Base-by-base conservation (phyloP, 2,888 invertebrate species). In the Eumerus sabulonum region DNA sequence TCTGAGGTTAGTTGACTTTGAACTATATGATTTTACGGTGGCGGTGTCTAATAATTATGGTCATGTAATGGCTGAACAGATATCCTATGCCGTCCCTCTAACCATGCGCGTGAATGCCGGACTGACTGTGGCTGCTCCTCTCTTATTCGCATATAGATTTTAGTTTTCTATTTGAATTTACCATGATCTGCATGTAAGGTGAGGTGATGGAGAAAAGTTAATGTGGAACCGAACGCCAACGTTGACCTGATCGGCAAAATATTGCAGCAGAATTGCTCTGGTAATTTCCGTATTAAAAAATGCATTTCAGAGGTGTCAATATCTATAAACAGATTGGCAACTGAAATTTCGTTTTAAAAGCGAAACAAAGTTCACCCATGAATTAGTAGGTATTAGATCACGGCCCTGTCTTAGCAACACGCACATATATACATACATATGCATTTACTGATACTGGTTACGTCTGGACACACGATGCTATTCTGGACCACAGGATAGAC, bases 21-120 rank as follows among this genome's bases (percentile, higher is more conserved):
- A 77, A 77, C 77, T 77, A 77, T 77, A 77, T 77, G 77, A 63
- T 67, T 66, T 77, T 77, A 67, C 67, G 63, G 72, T 72, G 77
- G 63, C 77, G 77, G 67, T 73, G 77, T 63, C 73, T 62, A 73
- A 72, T 66, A 76, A 72, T 76, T 76, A 77, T 73, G 73, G 73
- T 57, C 73, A 68, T 77, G 77, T 77, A 77, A 77, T 77, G 72
- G 63, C 73, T 68, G 68, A 73, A 66, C n/a, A n/a, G n/a, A n/a
- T 27, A 27, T 27, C 27, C 27, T 73, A 72, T 77, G 67, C 63
- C 67, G 57, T 67, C 62, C 57, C 62, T 77, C 67, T 62, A 48
- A 36, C 36, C 7, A 36, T 11, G 36, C 36, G 36, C 5, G 7
- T 5, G 36, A 36, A 11, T 11, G 5, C 36, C 36, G 5, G 5